These are phyloP conservation scores for Coregonus sp. DNA, from an alignment of 2,797 vertebrate genomes.

Conservation along the genomic window DNA sequence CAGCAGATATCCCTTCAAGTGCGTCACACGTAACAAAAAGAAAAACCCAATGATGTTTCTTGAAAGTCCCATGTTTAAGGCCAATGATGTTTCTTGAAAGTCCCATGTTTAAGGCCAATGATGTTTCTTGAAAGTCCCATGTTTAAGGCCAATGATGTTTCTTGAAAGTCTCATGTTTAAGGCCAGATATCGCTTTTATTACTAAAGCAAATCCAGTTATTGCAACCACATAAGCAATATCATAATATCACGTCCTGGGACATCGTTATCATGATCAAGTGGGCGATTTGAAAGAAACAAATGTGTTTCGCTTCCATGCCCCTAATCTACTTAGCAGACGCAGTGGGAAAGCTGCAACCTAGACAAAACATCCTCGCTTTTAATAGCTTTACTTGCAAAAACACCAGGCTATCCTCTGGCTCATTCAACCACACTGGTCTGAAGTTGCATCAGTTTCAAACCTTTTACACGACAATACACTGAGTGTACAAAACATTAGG, in stretches of 20 bases:
- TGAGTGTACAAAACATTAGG: no score
- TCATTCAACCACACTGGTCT: background rate
- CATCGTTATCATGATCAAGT: background rate
- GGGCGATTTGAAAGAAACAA: background rate
- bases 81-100: no score
- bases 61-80: no score
- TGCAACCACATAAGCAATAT: background rate
- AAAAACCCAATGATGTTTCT: background rate
- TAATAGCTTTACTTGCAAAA: background rate
- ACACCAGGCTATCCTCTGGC: background rate
- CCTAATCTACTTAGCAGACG: background rate
- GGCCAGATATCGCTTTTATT: background rate
- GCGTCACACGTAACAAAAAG: background rate
- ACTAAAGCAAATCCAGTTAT: background rate
- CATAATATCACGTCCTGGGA: background rate
- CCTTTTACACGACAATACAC: background rate
- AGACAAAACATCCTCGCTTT: background rate
- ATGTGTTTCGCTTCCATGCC: background rate
- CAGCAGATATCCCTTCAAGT: background rate
- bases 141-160: no score
- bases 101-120: no score
- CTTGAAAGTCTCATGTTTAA: no score
- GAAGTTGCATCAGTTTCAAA: background rate
- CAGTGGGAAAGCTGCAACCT: no score
- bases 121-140: no score